Conservation (phyloP, 2,113 vertebrate genomes). For the Laticauda laticaudata region DNA sequence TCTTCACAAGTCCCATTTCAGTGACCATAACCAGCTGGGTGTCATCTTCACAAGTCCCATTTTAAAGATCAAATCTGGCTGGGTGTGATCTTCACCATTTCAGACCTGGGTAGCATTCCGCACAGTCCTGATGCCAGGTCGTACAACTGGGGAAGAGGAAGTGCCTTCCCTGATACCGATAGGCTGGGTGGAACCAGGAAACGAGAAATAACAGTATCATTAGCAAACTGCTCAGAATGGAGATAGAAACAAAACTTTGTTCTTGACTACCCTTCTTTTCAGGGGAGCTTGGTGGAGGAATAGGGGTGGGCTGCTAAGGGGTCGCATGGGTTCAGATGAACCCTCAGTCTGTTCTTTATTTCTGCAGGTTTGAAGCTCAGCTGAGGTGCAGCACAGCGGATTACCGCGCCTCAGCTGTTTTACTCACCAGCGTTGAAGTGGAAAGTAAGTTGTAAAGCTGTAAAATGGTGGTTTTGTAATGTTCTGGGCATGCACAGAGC, state of each 20-base stretch:
- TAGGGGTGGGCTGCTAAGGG: too few species aligned
- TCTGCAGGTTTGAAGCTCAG: too few species aligned
- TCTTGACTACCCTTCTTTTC: not conserved
- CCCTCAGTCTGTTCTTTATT: too few species aligned
- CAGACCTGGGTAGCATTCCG: conserved; percentile 28
- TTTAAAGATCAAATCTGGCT: not conserved
- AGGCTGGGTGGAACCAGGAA: not conserved
- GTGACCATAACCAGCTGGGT: not conserved
- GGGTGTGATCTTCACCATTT: not conserved
- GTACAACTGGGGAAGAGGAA: accelerated
- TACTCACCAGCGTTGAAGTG: too few species aligned
- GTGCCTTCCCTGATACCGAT: not conserved
- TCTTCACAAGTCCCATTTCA: not conserved
- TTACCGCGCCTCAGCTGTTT: too few species aligned
- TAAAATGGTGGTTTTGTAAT: too few species aligned
- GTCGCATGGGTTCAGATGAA: too few species aligned
- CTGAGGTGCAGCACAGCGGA: too few species aligned
- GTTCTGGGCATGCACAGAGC: too few species aligned
- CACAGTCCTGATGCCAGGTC: not conserved
- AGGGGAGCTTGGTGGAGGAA: not conserved
- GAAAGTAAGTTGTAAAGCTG: too few species aligned
- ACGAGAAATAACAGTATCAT: not conserved
- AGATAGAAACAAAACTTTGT: not conserved
- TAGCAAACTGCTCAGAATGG: not conserved
- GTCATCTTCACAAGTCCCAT: not conserved